Conservation (phyloP, 2,797 vertebrate species). For the Siniperca obscura region DNA sequence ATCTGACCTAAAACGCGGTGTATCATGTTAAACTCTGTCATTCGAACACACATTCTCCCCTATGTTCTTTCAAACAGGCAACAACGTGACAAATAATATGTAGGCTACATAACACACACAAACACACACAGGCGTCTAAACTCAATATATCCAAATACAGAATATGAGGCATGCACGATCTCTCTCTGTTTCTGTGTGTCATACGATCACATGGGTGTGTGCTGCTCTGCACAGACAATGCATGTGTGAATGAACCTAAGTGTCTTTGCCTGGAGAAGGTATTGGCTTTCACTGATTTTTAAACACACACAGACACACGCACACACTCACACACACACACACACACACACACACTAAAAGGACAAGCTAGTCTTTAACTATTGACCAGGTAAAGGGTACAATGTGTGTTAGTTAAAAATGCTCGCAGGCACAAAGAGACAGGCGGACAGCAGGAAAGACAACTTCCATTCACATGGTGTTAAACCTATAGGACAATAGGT, state of each 20-base stretch:
- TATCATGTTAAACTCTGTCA: conserved; percentile 23
- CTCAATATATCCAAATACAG: conserved; percentile 19
- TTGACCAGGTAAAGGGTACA: conserved; percentile 52
- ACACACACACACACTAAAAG: conserved; percentile 41
- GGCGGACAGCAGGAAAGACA: conserved; percentile 69
- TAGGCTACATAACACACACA: conserved; percentile 21
- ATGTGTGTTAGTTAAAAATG: conserved; percentile 58
- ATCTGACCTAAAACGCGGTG: conserved; percentile 34
- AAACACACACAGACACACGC: conserved; percentile 53
- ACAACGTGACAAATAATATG: conserved; percentile 32
- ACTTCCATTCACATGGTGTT: conserved; percentile 71
- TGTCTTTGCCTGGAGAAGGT: conserved; percentile 72
- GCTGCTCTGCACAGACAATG: conserved; percentile 69
- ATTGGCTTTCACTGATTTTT: conserved; percentile 80
- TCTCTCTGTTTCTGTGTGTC: conserved; percentile 56
- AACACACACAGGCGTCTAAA: conserved; percentile 37
- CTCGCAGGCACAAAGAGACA: conserved; percentile 75
- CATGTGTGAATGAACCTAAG: conserved; percentile 73
- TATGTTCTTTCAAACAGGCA: conserved; percentile 27
- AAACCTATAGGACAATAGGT: conserved; percentile 66
- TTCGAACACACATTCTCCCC: conserved; percentile 7
- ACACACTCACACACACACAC: conserved; percentile 35
- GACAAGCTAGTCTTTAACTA: conserved; percentile 59
- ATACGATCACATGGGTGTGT: conserved; percentile 81
- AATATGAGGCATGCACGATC: conserved; percentile 44